Evolutionary conservation across 2,113 vertebrate genomes (phyloP).

Genomic region (Candoia aspera): DNA sequence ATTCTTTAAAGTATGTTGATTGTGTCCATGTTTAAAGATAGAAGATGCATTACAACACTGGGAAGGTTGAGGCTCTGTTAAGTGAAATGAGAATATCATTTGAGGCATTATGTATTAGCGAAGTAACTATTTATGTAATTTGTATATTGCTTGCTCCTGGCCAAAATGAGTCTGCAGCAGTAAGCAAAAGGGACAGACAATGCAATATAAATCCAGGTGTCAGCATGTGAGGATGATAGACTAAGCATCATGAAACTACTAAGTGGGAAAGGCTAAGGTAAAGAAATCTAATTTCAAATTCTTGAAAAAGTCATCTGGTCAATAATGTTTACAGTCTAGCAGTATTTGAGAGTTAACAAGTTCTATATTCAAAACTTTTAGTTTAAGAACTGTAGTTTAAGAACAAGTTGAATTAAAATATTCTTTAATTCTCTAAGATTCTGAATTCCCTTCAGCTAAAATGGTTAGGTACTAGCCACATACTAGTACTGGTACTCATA

Average conservation of each 20-base stretch:
- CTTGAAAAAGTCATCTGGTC: neutral
- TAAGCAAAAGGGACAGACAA: neutral
- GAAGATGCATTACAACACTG: neutral
- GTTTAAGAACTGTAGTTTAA: neutral
- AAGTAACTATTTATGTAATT: conserved; percentile 4
- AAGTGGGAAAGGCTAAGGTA: neutral
- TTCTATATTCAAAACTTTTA: neutral
- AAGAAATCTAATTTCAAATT: neutral
- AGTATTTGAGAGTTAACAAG: conserved; percentile 14
- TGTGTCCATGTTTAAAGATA: conserved; percentile 13
- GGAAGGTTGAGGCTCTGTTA: neutral
- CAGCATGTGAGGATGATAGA: neutral
- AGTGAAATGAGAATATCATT: conserved; percentile 40
- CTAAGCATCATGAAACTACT: neutral
- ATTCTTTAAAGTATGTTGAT: conserved; percentile 24
- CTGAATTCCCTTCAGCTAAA: neutral
- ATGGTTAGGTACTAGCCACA: neutral
- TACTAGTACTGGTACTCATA: neutral
- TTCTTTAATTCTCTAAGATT: neutral
- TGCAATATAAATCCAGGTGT: neutral
- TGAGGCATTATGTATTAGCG: neutral
- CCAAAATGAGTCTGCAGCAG: neutral
- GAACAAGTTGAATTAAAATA: neutral
- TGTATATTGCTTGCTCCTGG: neutral
- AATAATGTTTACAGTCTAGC: conserved; percentile 26